Conservation (phyloP, 35 echinoderm and acorn worm species). For the Lytechinus pictus region DNA sequence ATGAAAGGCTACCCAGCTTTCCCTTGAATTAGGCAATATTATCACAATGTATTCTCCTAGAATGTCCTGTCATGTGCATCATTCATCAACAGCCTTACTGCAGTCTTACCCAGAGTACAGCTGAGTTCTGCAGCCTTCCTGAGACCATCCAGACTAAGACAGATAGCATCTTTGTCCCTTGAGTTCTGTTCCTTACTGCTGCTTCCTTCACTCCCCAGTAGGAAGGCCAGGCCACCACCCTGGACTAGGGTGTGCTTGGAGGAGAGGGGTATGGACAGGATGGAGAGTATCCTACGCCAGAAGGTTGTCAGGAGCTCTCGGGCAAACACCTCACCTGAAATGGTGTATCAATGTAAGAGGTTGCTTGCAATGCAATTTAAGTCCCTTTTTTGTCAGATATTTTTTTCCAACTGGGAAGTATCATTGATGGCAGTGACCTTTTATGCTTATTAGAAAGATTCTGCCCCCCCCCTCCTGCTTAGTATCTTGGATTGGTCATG, state of each 20-base stretch:
- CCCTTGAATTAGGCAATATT: too few relatives aligned
- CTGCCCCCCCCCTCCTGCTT: too few relatives aligned
- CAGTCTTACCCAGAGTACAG: slow-evolving; percentile 81
- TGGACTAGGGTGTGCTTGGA: slow-evolving; percentile 57
- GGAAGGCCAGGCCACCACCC: slow-evolving; percentile 72
- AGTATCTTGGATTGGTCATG: too few relatives aligned
- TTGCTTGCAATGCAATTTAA: background rate
- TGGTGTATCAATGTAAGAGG: background rate
- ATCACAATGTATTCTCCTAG: too few relatives aligned
- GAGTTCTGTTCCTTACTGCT: slow-evolving; percentile 77
- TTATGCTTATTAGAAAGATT: too few relatives aligned
- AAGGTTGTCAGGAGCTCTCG: slow-evolving; percentile 74
- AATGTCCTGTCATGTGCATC: too few relatives aligned
- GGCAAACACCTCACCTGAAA: slow-evolving; percentile 84
- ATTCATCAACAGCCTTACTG: too few relatives aligned
- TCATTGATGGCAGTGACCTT: too few relatives aligned
- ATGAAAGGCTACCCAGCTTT: too few relatives aligned
- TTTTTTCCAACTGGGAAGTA: too few relatives aligned
- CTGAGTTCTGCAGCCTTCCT: slow-evolving; percentile 90
- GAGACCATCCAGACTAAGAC: slow-evolving; percentile 89
- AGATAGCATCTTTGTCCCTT: slow-evolving; percentile 81
- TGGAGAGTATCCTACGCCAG: slow-evolving; percentile 83
- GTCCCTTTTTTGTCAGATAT: background rate
- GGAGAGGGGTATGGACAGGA: slow-evolving; percentile 83
- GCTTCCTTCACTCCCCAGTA: slow-evolving; percentile 74